Evolutionary conservation across 2,888 invertebrate genomes (phyloP).

Genomic region (Lasioglossum marginatum): DNA sequence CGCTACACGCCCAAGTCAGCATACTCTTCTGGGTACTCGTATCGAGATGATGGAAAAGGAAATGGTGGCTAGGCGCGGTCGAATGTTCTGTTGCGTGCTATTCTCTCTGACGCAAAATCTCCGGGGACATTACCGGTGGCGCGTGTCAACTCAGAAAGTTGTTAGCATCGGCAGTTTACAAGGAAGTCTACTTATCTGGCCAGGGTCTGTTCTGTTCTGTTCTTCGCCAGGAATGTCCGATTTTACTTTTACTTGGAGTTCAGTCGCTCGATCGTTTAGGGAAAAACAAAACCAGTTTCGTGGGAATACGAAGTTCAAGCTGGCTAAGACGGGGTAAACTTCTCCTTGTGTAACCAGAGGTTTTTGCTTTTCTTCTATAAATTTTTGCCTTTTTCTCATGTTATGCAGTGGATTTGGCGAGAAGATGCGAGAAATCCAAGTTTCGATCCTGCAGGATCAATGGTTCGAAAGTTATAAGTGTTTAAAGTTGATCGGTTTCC

Average conservation of each 20-base stretch:
- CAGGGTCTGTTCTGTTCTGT: not conserved
- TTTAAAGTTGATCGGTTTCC: no score
- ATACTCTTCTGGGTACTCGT: slow-evolving; percentile 48
- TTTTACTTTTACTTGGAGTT: not conserved
- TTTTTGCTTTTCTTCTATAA: no score
- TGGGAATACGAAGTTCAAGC: not conserved
- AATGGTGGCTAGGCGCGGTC: not conserved
- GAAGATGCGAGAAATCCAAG: no score
- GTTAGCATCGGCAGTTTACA: not conserved
- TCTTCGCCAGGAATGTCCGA: not conserved
- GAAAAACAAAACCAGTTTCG: not conserved
- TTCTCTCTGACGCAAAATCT: not conserved
- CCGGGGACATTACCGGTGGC: not conserved
- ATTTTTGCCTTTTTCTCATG: no score
- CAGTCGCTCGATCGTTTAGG: not conserved
- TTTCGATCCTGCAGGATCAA: no score
- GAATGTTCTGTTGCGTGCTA: not conserved
- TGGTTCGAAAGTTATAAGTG: no score
- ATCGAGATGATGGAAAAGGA: slow-evolving; percentile 39
- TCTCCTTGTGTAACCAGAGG: no score
- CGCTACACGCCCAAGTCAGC: slow-evolving; percentile 70
- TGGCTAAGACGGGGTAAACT: not conserved
- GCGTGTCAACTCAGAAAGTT: not conserved
- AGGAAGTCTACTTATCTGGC: not conserved
- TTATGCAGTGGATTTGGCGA: no score